phyloP scores from a whole-genome alignment of 2,113 vertebrate species.

The Enhydra lutris region DNA sequence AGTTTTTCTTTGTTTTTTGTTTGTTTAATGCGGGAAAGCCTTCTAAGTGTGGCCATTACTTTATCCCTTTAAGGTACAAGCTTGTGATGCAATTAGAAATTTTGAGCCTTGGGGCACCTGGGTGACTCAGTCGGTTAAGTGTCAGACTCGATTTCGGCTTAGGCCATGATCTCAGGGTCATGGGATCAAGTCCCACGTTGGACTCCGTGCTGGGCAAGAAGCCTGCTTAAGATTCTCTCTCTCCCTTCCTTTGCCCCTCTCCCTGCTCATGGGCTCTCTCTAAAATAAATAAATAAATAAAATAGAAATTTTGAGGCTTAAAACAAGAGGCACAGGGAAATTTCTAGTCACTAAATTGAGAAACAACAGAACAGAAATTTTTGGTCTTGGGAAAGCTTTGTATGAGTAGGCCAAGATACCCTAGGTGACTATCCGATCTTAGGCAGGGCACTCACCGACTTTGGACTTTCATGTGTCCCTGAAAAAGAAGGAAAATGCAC shows the following conservation, averaged over 20 bases:
- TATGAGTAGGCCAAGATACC: neutral
- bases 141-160: neutral
- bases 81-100: neutral
- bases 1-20: neutral
- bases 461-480: neutral
- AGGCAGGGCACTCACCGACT: neutral
- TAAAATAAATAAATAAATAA: neutral
- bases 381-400: neutral
- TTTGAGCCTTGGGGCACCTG: neutral
- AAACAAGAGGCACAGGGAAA: constrained; percentile 16
- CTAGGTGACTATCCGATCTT: neutral
- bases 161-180: neutral
- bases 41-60: neutral
- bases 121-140: neutral
- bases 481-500: neutral
- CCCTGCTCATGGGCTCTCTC: neutral
- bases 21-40: neutral
- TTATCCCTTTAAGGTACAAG: neutral
- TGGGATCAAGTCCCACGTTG: neutral
- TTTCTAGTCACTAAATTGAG: neutral
- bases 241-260: neutral
- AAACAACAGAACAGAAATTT: neutral
- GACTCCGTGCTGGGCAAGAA: neutral
- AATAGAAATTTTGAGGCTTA: neutral
- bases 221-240: neutral